Evolutionary conservation across 2,888 invertebrate genomes (phyloP).

Genomic region (Nephrotoma flavescens): DNA sequence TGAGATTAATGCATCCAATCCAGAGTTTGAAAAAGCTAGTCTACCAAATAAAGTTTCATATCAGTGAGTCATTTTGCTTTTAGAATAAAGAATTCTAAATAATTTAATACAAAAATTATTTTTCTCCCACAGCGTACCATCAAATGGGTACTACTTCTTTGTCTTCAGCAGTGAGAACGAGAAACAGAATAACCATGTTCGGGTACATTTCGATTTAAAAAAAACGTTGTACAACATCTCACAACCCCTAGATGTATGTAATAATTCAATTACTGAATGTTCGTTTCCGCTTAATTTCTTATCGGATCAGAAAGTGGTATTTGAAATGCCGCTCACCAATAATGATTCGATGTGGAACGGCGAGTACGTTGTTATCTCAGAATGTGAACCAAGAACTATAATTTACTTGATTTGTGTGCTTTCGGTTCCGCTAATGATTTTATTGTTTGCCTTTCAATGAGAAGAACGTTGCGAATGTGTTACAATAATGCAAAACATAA

Average conservation of each 20-base stretch:
- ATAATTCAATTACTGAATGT: conserved; percentile 46
- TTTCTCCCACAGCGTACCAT: conserved; percentile 41
- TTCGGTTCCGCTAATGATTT: conserved; percentile 53
- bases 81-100: neutral
- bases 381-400: conserved; percentile 57
- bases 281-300: conserved; percentile 51
- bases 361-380: conserved; percentile 55
- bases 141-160: conserved; percentile 69
- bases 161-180: conserved; percentile 73
- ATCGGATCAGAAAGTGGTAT: conserved; percentile 49
- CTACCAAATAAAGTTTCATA: conserved; percentile 49
- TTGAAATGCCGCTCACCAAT: conserved; percentile 48
- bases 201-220: conserved; percentile 51
- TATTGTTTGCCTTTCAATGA: conserved; percentile 56
- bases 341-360: conserved; percentile 59
- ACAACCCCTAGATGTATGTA: conserved; percentile 43
- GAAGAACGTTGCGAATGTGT: neutral
- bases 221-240: conserved; percentile 56
- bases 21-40: conserved; percentile 37
- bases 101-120: neutral
- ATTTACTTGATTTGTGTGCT: conserved; percentile 53
- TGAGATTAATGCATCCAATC: conserved; percentile 25
- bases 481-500: neutral
- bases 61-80: conserved; percentile 32
- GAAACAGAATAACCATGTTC: conserved; percentile 51